A percentile compares a stretch with the other conserved stretches of the same genome.
Evolutionary conservation across 2,888 invertebrate species (phyloP).

Genomic region (Brachyptera putata): DNA sequence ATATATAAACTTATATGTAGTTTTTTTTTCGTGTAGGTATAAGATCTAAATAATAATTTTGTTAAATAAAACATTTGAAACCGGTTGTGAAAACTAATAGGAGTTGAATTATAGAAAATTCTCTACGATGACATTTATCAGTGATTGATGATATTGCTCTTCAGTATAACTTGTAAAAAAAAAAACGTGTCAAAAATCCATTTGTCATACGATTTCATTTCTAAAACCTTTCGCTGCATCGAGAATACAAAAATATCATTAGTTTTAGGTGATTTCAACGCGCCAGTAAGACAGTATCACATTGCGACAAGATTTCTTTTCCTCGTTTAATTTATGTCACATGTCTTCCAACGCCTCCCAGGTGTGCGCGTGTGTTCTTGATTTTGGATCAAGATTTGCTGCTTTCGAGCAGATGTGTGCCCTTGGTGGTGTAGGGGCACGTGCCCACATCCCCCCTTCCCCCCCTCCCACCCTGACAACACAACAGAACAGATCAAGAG

Average conservation of each 20-base stretch:
- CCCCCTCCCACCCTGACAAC: too few species aligned
- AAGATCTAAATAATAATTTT: constrained; percentile 4
- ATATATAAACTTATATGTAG: background rate
- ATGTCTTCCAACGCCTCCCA: background rate
- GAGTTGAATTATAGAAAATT: constrained; percentile 6
- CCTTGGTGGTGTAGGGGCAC: background rate
- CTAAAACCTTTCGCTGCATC: background rate
- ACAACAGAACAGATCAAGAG: too few species aligned
- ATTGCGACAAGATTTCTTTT: background rate
- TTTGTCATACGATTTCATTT: constrained; percentile 7
- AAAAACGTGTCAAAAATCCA: constrained; percentile 18
- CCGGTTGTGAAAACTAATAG: constrained; percentile 21
- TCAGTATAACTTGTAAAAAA: background rate
- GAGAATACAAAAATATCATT: background rate
- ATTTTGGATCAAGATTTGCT: background rate
- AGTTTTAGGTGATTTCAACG: background rate
- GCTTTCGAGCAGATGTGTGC: background rate
- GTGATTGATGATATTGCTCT: constrained; percentile 13
- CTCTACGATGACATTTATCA: background rate
- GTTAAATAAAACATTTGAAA: constrained; percentile 9
- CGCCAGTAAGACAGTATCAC: background rate
- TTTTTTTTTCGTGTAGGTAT: background rate
- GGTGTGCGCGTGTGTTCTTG: constrained; percentile 9
- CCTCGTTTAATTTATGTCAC: background rate
- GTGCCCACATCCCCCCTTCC: background rate